Evolutionary conservation across 2,113 vertebrate genomes (phyloP), one percentile per base, ranked within the genome.

Genomic region (Mobula hypostoma): DNA sequence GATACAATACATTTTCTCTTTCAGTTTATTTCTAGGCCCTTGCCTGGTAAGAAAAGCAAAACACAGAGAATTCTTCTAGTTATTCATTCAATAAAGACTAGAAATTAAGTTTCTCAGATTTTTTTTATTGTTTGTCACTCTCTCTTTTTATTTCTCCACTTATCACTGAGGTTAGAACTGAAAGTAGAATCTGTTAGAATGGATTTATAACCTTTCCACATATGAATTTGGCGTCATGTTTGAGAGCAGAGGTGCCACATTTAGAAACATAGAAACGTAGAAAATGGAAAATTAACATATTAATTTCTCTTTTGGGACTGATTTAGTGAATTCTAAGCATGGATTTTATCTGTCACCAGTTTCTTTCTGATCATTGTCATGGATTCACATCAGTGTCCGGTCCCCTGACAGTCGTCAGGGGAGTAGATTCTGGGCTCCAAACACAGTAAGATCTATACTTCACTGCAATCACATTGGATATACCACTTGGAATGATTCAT

Each of bases 361-460:
- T 91, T 68, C 87, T 66, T 91, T 91, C 29, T 91, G 61, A 91
- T 91, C 32, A 68, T 66, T 68, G 87, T 66, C n/a, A 91, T 68
- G 68, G 61, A 32, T 91, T 91, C 68, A 91, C 87, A 66, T 68
- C 87, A 32, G 66, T 68, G n/a, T 63, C n/a, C 7, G 8, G 87
- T 48, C 19, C 61, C 32, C n/a, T 91, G n/a, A 36, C 61, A 68
- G 87, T 68, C n/a, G 66, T 91, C 21, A 91, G 36, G 17, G 32
- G 27, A 68, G 61, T 91, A 68, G 87, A 29, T 68, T 85, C 66
- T 36, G 17, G 29, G 61, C 63, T 19, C 61, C 36, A 66, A 58
- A 61, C 40, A 61, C 4, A 91, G 15, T 91, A 21, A 4, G 27
- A 24, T 68, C 63, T 68, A 5, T 3, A 36, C 29, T 19, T 91